Conservation (phyloP, 2,797 vertebrate genomes). For the Aratinga solstitialis region DNA sequence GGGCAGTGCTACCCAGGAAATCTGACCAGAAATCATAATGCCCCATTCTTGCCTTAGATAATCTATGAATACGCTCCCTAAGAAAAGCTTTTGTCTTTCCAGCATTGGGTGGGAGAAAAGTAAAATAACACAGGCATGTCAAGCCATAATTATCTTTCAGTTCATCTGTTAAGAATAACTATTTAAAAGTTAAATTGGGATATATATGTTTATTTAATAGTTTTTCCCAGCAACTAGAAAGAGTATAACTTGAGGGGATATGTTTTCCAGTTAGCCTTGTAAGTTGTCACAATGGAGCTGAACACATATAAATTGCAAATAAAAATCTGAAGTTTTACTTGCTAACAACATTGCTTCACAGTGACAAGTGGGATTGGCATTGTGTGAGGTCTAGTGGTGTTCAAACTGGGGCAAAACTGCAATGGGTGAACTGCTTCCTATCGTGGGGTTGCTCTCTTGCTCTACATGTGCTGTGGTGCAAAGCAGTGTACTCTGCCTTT, state of each 20-base stretch:
- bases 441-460: background rate
- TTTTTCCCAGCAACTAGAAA: background rate
- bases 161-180: slow-evolving; percentile 1
- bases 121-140: background rate
- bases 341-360: background rate
- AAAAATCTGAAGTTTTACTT: background rate
- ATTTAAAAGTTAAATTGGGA: background rate
- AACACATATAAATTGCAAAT: background rate
- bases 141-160: background rate
- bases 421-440: background rate
- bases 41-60: background rate
- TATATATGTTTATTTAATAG: background rate
- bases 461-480: background rate
- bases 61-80: background rate
- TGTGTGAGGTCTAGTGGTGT: background rate
- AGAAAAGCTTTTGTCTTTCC: slow-evolving; percentile 2
- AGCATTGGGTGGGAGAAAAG: background rate
- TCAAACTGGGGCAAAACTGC: background rate
- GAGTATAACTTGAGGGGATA: background rate
- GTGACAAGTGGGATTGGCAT: background rate
- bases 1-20: background rate
- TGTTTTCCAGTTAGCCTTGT: background rate
- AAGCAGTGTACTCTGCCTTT: background rate
- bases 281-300: background rate
- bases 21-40: background rate